A percentile compares a stretch with the other conserved stretches of the same genome.
These are phyloP conservation scores for Notoglanidium macrostoma DNA, from an alignment of 2,797 vertebrate species.

Conservation along the genomic window DNA sequence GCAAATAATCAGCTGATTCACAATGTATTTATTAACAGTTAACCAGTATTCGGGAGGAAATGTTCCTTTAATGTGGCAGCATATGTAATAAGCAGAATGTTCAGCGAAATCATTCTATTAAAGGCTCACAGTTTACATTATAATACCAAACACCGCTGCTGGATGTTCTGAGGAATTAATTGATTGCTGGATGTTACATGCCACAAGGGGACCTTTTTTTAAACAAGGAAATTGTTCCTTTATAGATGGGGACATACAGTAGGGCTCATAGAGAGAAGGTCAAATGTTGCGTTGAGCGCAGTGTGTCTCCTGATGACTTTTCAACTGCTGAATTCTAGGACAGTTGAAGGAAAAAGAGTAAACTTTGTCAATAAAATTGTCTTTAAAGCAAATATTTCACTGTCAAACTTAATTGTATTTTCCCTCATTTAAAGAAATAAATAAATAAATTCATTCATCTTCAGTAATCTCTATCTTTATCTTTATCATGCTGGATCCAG, in stretches of 20 bases:
- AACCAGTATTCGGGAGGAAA: constrained; percentile 6
- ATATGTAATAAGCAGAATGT: constrained; percentile 15
- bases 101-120: constrained; percentile 17
- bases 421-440: neutral
- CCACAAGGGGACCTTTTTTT: neutral
- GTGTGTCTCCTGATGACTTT: neutral
- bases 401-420: neutral
- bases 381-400: neutral
- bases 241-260: neutral
- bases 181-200: neutral
- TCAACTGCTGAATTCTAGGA: too few relatives aligned
- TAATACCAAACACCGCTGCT: constrained; percentile 23
- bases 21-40: constrained; percentile 5
- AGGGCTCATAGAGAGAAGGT: neutral
- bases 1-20: neutral
- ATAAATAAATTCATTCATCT: neutral
- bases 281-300: neutral
- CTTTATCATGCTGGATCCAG: neutral
- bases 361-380: neutral
- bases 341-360: neutral
- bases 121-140: constrained; percentile 3
- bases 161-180: neutral
- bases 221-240: neutral
- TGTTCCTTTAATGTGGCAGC: constrained; percentile 23
- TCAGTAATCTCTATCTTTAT: too few relatives aligned